Conservation (phyloP, 2,113 vertebrate species). For the Ramphastos sulfuratus region DNA sequence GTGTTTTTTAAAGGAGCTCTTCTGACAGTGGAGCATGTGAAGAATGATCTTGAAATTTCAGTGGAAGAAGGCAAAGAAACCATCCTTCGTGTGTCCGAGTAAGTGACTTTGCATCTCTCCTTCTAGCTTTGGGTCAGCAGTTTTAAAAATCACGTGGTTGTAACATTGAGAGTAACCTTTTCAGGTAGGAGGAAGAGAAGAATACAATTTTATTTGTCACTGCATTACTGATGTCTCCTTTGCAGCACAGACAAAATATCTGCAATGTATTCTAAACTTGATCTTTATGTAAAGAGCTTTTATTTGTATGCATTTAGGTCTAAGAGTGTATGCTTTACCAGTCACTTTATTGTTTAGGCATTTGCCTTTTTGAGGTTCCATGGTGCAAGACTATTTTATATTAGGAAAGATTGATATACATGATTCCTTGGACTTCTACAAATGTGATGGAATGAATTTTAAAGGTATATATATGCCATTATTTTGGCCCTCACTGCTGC, state of each 20-base stretch:
- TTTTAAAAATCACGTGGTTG: slow-evolving; percentile 35
- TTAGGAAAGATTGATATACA: not conserved
- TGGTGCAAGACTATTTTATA: not conserved
- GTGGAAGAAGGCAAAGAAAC: slow-evolving; percentile 94
- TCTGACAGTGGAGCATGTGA: slow-evolving; percentile 89
- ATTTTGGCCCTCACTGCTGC: not conserved
- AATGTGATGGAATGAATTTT: not conserved
- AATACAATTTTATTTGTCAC: not conserved
- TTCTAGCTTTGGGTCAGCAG: slow-evolving; percentile 39
- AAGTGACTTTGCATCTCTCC: slow-evolving; percentile 74
- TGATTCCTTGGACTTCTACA: not conserved
- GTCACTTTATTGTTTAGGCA: not conserved
- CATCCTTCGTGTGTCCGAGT: slow-evolving; percentile 89
- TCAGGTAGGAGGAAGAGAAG: not conserved
- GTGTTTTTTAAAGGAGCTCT: slow-evolving; percentile 79
- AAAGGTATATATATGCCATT: not conserved
- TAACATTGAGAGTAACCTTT: slow-evolving; percentile 41
- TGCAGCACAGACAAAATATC: not conserved
- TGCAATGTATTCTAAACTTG: not conserved
- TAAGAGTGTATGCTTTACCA: not conserved
- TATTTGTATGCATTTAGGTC: not conserved
- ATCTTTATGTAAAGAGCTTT: not conserved
- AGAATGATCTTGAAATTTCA: slow-evolving; percentile 82
- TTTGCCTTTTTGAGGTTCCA: not conserved
- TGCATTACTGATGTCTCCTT: not conserved